Conservation (phyloP, 1,140 invertebrate genomes). For the Caenorhabditis tropicalis region DNA sequence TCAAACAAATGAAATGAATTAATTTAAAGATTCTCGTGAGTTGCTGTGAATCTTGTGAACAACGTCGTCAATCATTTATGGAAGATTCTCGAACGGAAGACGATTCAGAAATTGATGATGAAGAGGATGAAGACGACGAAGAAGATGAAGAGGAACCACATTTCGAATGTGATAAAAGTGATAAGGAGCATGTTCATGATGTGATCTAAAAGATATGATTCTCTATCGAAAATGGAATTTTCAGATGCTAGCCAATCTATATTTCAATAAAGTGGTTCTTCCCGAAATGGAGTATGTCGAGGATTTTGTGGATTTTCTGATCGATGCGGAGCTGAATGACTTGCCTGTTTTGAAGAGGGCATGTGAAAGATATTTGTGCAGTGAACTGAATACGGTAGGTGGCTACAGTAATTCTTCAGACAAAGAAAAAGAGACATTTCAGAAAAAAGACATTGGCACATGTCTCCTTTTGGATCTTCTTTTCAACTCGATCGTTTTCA, state of each 20-base stretch:
- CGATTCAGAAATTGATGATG: slow-evolving; percentile 46
- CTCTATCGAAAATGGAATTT: neutral
- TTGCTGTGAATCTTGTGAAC: slow-evolving; percentile 69
- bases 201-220: slow-evolving; percentile 19
- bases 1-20: too few relatives aligned
- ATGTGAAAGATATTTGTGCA: slow-evolving; percentile 69
- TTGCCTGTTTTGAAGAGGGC: slow-evolving; percentile 69
- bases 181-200: slow-evolving; percentile 70
- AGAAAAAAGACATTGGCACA: slow-evolving; percentile 70
- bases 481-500: slow-evolving; percentile 70
- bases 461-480: slow-evolving; percentile 68
- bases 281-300: slow-evolving; percentile 71
- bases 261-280: slow-evolving; percentile 69
- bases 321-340: slow-evolving; percentile 70
- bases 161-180: slow-evolving; percentile 67
- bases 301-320: slow-evolving; percentile 70
- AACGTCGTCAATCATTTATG: slow-evolving; percentile 62
- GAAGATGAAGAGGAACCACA: slow-evolving; percentile 57
- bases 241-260: slow-evolving; percentile 68
- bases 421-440: neutral
- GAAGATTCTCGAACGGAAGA: slow-evolving; percentile 55
- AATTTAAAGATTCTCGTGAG: slow-evolving; percentile 60
- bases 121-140: slow-evolving; percentile 47
- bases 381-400: slow-evolving; percentile 67
- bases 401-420: neutral